phyloP scores from a whole-genome alignment of 2,888 invertebrate species.

The Deilephila elpenor region DNA sequence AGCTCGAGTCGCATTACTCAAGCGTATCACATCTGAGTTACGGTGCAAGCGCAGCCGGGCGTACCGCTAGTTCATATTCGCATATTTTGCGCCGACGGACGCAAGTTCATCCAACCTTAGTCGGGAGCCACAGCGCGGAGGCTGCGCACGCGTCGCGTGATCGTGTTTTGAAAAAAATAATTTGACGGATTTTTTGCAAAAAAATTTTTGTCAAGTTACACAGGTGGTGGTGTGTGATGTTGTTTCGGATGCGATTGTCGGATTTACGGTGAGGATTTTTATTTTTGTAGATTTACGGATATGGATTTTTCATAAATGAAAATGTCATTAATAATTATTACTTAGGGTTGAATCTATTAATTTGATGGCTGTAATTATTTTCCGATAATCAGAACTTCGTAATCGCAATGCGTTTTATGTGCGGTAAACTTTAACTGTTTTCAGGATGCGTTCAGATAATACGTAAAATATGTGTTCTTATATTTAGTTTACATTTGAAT shows the following conservation, averaged over 20 bases:
- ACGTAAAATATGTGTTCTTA: neutral
- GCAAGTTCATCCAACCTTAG: conserved; percentile 25
- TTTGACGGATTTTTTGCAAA: conserved; percentile 4
- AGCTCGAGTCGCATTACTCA: conserved; percentile 23
- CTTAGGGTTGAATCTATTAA: too few species aligned
- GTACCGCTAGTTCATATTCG: conserved; percentile 27
- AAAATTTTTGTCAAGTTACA: conserved; percentile 16
- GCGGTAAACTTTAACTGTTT: neutral
- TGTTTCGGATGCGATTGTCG: conserved; percentile 25
- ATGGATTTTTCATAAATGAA: too few species aligned
- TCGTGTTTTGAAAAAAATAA: conserved; percentile 1
- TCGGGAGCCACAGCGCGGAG: conserved; percentile 1
- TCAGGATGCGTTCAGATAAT: neutral
- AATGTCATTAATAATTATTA: too few species aligned
- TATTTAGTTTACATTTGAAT: neutral
- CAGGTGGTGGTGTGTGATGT: conserved; percentile 20
- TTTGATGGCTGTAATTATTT: too few species aligned
- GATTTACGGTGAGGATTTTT: conserved; percentile 21
- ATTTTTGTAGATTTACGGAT: too few species aligned
- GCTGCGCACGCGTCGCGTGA: conserved; percentile 12
- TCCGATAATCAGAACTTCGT: neutral
- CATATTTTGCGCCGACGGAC: conserved; percentile 20
- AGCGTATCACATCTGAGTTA: conserved; percentile 23
- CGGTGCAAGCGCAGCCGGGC: conserved; percentile 20
- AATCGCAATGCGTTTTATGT: neutral